phyloP scores from a whole-genome alignment of 2,888 invertebrate genomes.

The Pharmacophagus antenor region DNA sequence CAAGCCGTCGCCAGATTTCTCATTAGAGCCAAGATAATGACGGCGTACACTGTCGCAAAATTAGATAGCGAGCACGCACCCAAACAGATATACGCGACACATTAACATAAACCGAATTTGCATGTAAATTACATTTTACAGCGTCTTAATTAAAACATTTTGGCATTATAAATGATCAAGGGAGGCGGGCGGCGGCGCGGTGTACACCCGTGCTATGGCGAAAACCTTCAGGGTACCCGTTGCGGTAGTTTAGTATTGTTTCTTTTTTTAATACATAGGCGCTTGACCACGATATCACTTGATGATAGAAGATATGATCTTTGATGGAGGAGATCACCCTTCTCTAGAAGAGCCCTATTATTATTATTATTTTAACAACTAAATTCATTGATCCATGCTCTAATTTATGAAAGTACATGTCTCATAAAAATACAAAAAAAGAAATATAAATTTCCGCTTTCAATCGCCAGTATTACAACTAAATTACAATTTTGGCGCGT shows the following conservation, averaged over 20 bases:
- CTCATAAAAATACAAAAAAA: too few relatives aligned
- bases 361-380: too few relatives aligned
- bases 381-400: too few relatives aligned
- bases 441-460: too few relatives aligned
- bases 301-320: too few relatives aligned
- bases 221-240: conserved; percentile 52
- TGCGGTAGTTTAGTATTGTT: conserved; percentile 63
- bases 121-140: conserved; percentile 83
- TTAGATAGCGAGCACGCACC: conserved; percentile 81
- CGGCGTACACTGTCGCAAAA: conserved; percentile 81
- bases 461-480: too few relatives aligned
- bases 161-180: conserved; percentile 82
- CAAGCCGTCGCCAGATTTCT: conserved; percentile 81
- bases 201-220: conserved; percentile 64
- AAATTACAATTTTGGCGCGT: too few relatives aligned
- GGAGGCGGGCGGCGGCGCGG: conserved; percentile 56
- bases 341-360: too few relatives aligned
- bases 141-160: conserved; percentile 83
- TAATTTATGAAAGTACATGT: too few relatives aligned
- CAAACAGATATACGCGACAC: conserved; percentile 80
- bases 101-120: conserved; percentile 83
- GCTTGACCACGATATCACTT: too few relatives aligned
- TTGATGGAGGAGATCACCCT: too few relatives aligned
- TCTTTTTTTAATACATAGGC: conserved; percentile 6
- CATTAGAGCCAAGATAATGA: conserved; percentile 81